Percentiles rank a stretch among this genome's conserved stretches.
Conservation (phyloP, 2,888 invertebrate genomes). For the Aproaerema taeniolella region DNA sequence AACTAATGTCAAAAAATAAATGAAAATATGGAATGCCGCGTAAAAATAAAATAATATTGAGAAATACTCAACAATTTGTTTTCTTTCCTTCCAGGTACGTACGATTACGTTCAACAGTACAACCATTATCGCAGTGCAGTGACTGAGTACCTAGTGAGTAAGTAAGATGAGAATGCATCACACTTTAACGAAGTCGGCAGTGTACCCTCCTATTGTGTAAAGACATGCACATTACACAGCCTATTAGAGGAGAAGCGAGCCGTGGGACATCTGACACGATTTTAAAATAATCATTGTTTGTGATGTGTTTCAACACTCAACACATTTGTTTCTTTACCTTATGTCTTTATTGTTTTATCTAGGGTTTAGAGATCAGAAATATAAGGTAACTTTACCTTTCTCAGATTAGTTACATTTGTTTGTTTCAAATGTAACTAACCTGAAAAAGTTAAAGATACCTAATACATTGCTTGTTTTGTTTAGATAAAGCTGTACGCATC, state of each 20-base stretch:
- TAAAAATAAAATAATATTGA: too few relatives aligned
- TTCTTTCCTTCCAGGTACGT: slow-evolving; percentile 5
- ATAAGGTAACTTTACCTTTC: neutral
- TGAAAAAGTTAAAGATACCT: neutral
- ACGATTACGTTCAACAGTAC: neutral
- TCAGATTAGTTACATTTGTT: too few relatives aligned
- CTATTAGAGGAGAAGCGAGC: slow-evolving; percentile 49
- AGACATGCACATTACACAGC: slow-evolving; percentile 20
- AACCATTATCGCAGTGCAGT: too few relatives aligned
- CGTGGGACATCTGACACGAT: slow-evolving; percentile 41
- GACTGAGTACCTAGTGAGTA: too few relatives aligned
- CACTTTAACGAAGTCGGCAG: neutral
- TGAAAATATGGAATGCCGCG: too few relatives aligned
- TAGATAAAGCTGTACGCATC: neutral
- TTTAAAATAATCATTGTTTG: slow-evolving; percentile 29
- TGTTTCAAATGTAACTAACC: too few relatives aligned
- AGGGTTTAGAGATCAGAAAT: too few relatives aligned
- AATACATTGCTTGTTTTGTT: neutral
- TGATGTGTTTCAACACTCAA: slow-evolving; percentile 10
- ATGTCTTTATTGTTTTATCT: neutral
- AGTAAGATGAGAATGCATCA: neutral
- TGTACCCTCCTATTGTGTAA: neutral
- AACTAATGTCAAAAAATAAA: too few relatives aligned
- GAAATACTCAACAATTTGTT: neutral
- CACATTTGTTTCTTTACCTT: neutral